Evolutionary conservation across 2,797 vertebrate genomes (phyloP).

Genomic region (Fundulus diaphanus): DNA sequence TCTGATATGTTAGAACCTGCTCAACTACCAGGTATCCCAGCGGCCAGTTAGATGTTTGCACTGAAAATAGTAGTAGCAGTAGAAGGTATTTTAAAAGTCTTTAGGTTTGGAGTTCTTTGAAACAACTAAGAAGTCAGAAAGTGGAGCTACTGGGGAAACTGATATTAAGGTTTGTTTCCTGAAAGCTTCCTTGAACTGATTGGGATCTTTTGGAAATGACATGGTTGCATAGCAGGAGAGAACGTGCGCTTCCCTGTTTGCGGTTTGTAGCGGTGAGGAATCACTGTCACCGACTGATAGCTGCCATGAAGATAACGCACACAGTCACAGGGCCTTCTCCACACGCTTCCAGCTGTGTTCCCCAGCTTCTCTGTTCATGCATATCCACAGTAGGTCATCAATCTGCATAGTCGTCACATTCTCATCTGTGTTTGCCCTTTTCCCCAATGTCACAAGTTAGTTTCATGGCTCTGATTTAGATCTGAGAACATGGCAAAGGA

Average conservation of each 20-base stretch:
- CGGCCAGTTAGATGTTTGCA: not conserved
- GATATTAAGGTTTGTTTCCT: not conserved
- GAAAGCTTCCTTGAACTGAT: constrained; percentile 1
- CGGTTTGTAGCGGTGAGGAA: constrained; percentile 38
- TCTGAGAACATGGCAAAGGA: not conserved
- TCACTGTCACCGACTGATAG: constrained; percentile 16
- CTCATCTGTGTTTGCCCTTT: constrained; percentile 29
- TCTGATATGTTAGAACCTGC: not conserved
- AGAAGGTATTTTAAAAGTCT: not conserved
- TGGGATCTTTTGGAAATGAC: constrained; percentile 1
- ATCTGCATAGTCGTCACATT: constrained; percentile 15
- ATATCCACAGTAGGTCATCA: constrained; percentile 1
- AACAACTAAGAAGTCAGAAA: not conserved
- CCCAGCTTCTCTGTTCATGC: constrained; percentile 19
- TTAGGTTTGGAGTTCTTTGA: not conserved
- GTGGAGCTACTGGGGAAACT: not conserved
- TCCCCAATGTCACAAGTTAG: constrained; percentile 24
- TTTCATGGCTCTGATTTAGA: not conserved
- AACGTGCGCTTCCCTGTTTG: not conserved
- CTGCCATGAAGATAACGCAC: constrained; percentile 36
- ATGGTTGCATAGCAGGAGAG: not conserved
- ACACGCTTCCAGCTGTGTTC: not conserved
- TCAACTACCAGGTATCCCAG: not conserved
- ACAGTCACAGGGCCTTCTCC: not conserved
- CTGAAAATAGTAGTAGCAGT: not conserved